Conservation (phyloP, 2,113 vertebrate species). For the Corythornis vintsioides region DNA sequence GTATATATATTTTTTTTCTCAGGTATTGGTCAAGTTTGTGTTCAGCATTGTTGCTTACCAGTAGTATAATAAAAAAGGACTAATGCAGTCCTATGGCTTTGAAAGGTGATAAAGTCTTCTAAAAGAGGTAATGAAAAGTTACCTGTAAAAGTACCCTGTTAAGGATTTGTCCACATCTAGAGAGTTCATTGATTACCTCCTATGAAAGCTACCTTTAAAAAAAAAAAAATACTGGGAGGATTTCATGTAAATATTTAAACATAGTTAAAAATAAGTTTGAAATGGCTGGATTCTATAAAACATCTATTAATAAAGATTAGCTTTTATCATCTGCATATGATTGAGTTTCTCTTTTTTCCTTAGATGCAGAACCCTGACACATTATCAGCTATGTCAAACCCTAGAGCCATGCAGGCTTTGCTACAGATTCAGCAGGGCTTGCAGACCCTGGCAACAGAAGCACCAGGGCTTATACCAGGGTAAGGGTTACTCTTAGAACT, state of each 20-base stretch:
- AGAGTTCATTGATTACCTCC: not conserved
- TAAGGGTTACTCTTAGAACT: constrained; percentile 46
- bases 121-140: not conserved
- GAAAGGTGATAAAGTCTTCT: not conserved
- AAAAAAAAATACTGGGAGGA: not conserved
- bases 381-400: constrained; percentile 88
- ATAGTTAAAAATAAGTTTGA: not conserved
- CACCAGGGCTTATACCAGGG: constrained; percentile 85
- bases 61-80: not conserved
- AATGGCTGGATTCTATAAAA: not conserved
- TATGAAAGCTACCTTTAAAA: not conserved
- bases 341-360: constrained; percentile 41
- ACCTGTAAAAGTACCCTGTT: not conserved
- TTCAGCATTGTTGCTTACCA: not conserved
- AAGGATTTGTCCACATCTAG: not conserved
- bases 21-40: not conserved
- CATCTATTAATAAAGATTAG: not conserved
- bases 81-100: not conserved
- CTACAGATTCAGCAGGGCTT: constrained; percentile 92
- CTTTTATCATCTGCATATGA: not conserved
- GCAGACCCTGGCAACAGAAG: constrained; percentile 87
- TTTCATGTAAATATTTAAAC: not conserved
- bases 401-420: constrained; percentile 89
- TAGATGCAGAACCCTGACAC: constrained; percentile 93
- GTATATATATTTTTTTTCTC: not conserved